phyloP scores from a whole-genome alignment of 37 sponge, comb jelly and placozoan genomes.

The Aphrocallistes beatrix region DNA sequence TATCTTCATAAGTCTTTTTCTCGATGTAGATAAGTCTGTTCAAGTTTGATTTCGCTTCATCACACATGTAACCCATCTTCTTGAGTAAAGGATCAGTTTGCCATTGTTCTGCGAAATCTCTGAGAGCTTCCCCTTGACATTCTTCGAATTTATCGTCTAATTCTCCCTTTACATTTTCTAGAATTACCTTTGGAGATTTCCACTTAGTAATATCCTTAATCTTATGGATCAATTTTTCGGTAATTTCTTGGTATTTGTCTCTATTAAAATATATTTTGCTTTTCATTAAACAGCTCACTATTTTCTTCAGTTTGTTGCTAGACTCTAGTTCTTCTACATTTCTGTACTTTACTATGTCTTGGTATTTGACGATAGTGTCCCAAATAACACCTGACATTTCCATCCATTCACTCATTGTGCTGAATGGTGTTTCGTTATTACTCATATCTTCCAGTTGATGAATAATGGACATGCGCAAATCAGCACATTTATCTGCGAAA shows the following conservation, averaged over 20 bases:
- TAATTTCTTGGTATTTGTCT: neutral
- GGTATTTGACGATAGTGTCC: neutral
- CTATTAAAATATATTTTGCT: neutral
- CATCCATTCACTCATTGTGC: neutral
- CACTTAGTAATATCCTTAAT: neutral
- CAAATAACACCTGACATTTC: slow-evolving; percentile 13
- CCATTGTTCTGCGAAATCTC: neutral
- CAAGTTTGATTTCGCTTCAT: neutral
- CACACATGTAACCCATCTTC: neutral
- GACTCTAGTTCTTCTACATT: neutral
- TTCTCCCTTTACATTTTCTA: neutral
- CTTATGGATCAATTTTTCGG: neutral
- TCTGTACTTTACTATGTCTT: neutral
- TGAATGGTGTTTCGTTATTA: neutral
- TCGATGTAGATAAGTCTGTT: neutral
- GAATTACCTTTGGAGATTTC: neutral
- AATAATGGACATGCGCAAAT: neutral
- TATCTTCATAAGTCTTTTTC: neutral
- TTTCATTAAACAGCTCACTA: neutral
- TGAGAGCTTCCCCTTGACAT: neutral
- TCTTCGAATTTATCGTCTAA: neutral
- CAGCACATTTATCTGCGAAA: neutral
- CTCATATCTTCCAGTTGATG: neutral
- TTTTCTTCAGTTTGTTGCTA: neutral
- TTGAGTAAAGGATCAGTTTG: neutral